These are phyloP conservation scores for Pharmacophagus antenor DNA, from an alignment of 2,888 invertebrate genomes.

Conservation along the genomic window DNA sequence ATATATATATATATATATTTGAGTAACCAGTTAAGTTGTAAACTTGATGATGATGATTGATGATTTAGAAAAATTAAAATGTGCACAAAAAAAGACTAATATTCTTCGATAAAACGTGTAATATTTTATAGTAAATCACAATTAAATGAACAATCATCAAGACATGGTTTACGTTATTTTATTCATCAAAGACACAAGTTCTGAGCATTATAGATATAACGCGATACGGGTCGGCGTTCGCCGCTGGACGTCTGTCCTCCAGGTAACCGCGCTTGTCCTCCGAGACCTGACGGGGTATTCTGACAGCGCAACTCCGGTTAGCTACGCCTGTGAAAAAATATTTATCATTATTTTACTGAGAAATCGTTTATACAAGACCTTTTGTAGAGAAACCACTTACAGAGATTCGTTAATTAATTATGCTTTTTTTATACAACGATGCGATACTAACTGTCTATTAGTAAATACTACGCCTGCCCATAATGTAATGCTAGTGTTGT, in stretches of 20 bases:
- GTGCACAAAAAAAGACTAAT: no score
- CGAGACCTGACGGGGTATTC: conserved; percentile 95
- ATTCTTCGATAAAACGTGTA: neutral
- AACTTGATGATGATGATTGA: no score
- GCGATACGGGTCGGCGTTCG: conserved; percentile 95
- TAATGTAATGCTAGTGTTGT: no score
- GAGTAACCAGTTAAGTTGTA: no score
- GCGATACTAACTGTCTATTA: no score
- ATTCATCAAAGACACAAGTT: conserved; percentile 91
- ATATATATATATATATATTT: no score
- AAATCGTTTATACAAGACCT: neutral
- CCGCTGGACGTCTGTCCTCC: conserved; percentile 95
- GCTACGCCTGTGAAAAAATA: conserved; percentile 85
- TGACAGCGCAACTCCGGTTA: conserved; percentile 93
- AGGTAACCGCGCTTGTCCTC: conserved; percentile 96
- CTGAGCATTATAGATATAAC: conserved; percentile 89
- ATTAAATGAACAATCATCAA: conserved; percentile 7
- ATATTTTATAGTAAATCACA: neutral
- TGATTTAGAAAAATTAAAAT: no score
- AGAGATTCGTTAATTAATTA: no score
- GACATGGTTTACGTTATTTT: conserved; percentile 36
- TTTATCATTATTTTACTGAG: neutral
- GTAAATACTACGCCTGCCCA: no score
- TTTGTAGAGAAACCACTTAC: no score
- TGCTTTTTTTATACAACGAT: no score